A percentile compares a stretch with the other conserved stretches of the same genome.
Conservation (phyloP, 35 echinoderm and acorn worm genomes). For the Eucidaris tribuloides region DNA sequence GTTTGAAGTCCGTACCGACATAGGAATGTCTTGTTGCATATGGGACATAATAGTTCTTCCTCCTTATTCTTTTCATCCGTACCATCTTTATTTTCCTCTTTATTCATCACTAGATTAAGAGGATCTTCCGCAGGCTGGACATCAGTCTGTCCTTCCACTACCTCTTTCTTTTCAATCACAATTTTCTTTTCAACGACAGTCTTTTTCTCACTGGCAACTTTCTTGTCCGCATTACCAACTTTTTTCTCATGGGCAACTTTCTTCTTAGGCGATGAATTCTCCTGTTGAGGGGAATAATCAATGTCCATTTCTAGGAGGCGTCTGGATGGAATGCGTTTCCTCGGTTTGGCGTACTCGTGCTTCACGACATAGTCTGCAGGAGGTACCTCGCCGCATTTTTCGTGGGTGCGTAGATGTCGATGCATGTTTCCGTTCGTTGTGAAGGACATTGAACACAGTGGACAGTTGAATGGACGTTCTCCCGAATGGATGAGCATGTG, state of each 20-base stretch:
- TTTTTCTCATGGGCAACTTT: background rate
- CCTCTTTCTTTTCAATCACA: no score
- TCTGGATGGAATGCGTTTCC: slow-evolving; percentile 62
- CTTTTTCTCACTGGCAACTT: background rate
- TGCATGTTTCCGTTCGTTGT: slow-evolving; percentile 99
- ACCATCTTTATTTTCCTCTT: background rate
- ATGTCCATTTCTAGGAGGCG: slow-evolving; percentile 28
- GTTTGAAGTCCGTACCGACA: slow-evolving; percentile 85
- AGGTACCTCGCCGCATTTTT: slow-evolving; percentile 54
- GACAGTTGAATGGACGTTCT: slow-evolving; percentile 89
- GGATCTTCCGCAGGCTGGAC: no score
- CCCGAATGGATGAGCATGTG: slow-evolving; percentile 99
- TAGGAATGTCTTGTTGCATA: slow-evolving; percentile 89
- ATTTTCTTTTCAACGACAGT: background rate
- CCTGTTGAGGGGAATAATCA: background rate
- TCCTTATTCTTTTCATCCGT: slow-evolving; percentile 33
- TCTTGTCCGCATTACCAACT: background rate
- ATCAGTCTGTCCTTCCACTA: no score
- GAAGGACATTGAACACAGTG: slow-evolving; percentile 85
- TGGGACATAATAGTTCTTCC: slow-evolving; percentile 62
- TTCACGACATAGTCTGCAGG: slow-evolving; percentile 36
- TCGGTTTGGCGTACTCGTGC: slow-evolving; percentile 27
- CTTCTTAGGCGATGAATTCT: background rate
- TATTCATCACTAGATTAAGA: no score
- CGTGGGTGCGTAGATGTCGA: slow-evolving; percentile 85